A percentile compares a stretch with the other conserved stretches of the same genome.
These are phyloP conservation scores for Poeciliopsis turrubarensis DNA, from an alignment of 2,113 vertebrate species.

Conservation along the genomic window DNA sequence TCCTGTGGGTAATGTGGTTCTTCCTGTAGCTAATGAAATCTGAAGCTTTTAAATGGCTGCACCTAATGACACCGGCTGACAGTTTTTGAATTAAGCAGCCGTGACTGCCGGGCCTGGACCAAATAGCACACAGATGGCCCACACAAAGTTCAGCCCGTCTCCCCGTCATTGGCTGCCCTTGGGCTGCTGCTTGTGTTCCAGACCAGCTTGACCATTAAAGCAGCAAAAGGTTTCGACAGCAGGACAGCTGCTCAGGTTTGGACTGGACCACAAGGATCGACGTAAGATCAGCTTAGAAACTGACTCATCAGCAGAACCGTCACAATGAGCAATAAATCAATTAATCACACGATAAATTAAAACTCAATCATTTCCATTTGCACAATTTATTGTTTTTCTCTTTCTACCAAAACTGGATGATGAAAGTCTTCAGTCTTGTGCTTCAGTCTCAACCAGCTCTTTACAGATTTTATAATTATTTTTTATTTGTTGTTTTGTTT, in stretches of 20 bases:
- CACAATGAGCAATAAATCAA: no score
- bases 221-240: slow-evolving; percentile 20
- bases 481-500: no score
- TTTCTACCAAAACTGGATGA: no score
- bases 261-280: slow-evolving; percentile 14
- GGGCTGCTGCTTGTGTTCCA: slow-evolving; percentile 57
- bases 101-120: slow-evolving; percentile 73
- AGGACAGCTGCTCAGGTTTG: slow-evolving; percentile 20
- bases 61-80: slow-evolving; percentile 80
- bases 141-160: slow-evolving; percentile 64
- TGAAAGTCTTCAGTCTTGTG: no score
- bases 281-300: slow-evolving; percentile 5
- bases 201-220: slow-evolving; percentile 65
- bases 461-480: no score
- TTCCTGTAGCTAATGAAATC: slow-evolving; percentile 84
- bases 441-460: no score
- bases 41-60: slow-evolving; percentile 79
- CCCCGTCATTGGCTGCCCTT: slow-evolving; percentile 58
- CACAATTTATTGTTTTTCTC: no score
- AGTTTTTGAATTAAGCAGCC: slow-evolving; percentile 81
- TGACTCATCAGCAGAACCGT: neutral
- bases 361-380: no score
- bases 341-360: no score
- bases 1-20: slow-evolving; percentile 81
- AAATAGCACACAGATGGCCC: slow-evolving; percentile 84